A percentile compares a stretch with the other conserved stretches of the same genome.
Conservation (phyloP, 1,140 invertebrate species). For the Drosophila pruinosa region DNA sequence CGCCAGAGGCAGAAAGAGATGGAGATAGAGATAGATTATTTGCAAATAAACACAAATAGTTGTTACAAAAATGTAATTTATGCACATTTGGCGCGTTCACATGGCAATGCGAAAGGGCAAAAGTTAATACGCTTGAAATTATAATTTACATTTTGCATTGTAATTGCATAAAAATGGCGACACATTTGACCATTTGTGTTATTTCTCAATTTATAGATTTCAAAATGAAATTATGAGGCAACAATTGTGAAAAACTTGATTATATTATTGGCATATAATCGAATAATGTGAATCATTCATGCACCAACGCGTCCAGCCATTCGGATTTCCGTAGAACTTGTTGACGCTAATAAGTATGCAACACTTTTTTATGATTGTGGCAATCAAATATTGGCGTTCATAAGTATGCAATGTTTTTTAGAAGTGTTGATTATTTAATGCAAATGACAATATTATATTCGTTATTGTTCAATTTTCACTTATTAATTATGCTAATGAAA, state of each 20-base stretch:
- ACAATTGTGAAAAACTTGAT: slow-evolving; percentile 52
- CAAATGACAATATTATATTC: not conserved
- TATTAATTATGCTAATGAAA: not conserved
- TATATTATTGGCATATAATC: slow-evolving; percentile 62
- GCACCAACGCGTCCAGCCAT: slow-evolving; percentile 14
- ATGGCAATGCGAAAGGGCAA: slow-evolving; percentile 50
- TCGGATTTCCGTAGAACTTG: not conserved
- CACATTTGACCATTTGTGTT: slow-evolving; percentile 54
- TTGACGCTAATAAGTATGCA: slow-evolving; percentile 40
- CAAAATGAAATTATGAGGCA: not conserved
- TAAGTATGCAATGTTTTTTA: not conserved
- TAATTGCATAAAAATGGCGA: slow-evolving; percentile 55
- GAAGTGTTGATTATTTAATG: slow-evolving; percentile 1
- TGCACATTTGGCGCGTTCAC: slow-evolving; percentile 41
- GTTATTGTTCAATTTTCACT: not conserved
- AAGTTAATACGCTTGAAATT: slow-evolving; percentile 38
- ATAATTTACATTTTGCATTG: slow-evolving; percentile 46
- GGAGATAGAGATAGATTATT: slow-evolving; percentile 50
- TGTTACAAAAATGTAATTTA: slow-evolving; percentile 58
- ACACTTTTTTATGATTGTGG: slow-evolving; percentile 21
- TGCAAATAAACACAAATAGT: slow-evolving; percentile 76
- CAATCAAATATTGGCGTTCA: not conserved
- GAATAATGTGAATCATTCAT: slow-evolving; percentile 58
- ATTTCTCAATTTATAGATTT: slow-evolving; percentile 34
- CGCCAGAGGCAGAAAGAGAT: not conserved